Conservation (phyloP, 2,797 vertebrate genomes). For the Neostethus bicornis region DNA sequence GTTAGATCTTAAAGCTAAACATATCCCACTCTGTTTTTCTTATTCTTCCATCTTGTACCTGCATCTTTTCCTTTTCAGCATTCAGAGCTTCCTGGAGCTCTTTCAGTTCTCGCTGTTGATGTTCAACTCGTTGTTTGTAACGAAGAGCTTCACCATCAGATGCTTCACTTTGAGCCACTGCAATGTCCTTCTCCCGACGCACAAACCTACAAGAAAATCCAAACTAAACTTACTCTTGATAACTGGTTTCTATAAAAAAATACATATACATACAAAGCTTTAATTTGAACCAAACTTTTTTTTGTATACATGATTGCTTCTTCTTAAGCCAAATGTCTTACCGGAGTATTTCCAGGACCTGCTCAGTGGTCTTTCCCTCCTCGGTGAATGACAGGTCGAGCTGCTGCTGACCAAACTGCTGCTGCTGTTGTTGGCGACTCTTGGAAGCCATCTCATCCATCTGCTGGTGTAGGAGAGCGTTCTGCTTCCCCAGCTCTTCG, state of each 20-base stretch:
- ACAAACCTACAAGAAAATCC: constrained; percentile 85
- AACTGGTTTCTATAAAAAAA: neutral
- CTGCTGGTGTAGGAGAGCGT: constrained; percentile 89
- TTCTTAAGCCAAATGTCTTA: constrained; percentile 67
- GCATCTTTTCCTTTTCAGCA: constrained; percentile 84
- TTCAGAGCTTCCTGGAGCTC: constrained; percentile 89
- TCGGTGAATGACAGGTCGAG: constrained; percentile 89
- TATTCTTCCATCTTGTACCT: constrained; percentile 45
- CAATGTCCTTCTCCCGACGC: constrained; percentile 94
- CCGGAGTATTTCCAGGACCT: constrained; percentile 95
- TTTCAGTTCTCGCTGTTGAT: constrained; percentile 89
- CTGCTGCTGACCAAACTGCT: constrained; percentile 46
- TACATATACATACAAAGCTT: neutral
- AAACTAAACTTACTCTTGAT: neutral
- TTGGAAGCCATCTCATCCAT: constrained; percentile 90
- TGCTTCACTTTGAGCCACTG: constrained; percentile 87
- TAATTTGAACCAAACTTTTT: too few relatives aligned
- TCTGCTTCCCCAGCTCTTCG: constrained; percentile 91
- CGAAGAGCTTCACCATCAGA: constrained; percentile 90
- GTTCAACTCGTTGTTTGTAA: constrained; percentile 88
- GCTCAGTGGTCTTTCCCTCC: constrained; percentile 93
- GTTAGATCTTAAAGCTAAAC: neutral
- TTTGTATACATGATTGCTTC: too few relatives aligned
- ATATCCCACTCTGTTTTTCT: neutral
- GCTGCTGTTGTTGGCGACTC: constrained; percentile 61